phyloP scores from a whole-genome alignment of 2,797 vertebrate genomes.

The Dendrocincla tyrannina region DNA sequence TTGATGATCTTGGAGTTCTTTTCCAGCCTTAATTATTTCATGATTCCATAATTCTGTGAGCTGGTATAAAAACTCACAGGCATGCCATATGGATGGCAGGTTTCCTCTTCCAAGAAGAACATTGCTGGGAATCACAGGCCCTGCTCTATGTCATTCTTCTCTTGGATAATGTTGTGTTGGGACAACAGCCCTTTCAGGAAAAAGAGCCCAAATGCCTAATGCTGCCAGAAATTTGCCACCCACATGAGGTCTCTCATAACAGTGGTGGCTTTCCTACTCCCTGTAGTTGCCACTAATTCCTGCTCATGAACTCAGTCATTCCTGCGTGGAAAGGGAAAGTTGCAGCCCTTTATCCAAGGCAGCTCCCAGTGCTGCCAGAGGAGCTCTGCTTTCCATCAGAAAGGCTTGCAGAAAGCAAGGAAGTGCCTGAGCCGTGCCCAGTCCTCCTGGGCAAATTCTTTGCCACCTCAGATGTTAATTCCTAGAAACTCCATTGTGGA shows the following conservation, averaged over 20 bases:
- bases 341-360: background rate
- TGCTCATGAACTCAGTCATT: background rate
- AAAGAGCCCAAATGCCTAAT: background rate
- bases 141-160: background rate
- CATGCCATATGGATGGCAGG: background rate
- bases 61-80: background rate
- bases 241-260: background rate
- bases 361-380: background rate
- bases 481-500: conserved; percentile 3
- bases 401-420: background rate
- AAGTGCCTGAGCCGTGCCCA: background rate
- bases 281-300: background rate
- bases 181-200: rapidly evolving
- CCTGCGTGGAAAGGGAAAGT: background rate
- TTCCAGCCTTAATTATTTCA: background rate
- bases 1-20: background rate
- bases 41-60: background rate
- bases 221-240: background rate
- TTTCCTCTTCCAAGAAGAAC: background rate
- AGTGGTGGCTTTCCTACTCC: background rate
- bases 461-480: background rate
- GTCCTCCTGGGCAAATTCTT: background rate
- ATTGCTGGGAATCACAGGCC: background rate
- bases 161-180: background rate
- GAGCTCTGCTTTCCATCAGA: background rate